Conservation (phyloP, 1,140 invertebrate genomes). For the Lordiphosa collinella region DNA sequence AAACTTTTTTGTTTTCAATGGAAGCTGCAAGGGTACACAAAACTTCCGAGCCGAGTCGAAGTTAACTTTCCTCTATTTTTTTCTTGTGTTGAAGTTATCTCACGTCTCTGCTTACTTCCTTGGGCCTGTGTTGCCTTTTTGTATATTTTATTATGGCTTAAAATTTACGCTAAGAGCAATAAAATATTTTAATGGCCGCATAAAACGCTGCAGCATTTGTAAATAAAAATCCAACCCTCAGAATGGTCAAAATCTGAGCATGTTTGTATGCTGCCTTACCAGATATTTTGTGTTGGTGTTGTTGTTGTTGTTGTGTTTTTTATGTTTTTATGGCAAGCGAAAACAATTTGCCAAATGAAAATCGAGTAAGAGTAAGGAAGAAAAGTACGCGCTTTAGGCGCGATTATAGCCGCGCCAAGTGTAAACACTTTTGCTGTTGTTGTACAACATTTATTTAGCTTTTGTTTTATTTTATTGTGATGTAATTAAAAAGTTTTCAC, state of each 20-base stretch:
- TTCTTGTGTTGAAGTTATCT: too few species aligned
- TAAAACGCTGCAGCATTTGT: conserved; percentile 77
- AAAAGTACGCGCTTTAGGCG: conserved; percentile 14
- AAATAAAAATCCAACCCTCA: conserved; percentile 57
- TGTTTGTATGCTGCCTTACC: conserved; percentile 24
- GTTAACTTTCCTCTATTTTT: too few species aligned
- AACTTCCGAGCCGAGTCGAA: too few species aligned
- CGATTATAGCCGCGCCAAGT: conserved; percentile 36
- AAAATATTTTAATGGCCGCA: conserved; percentile 77
- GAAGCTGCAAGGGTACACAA: too few species aligned
- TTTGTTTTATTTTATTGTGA: conserved; percentile 17
- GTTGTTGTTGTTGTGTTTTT: conserved; percentile 8
- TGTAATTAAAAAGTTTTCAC: conserved; percentile 68
- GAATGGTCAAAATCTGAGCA: conserved; percentile 35
- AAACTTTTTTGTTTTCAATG: too few species aligned
- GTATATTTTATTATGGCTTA: conserved; percentile 71
- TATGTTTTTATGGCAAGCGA: conserved; percentile 43
- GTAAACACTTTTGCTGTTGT: conserved; percentile 16
- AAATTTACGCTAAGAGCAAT: conserved; percentile 74
- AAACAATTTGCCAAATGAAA: conserved; percentile 73
- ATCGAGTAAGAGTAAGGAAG: conserved; percentile 8
- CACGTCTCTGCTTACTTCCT: conserved; percentile 24
- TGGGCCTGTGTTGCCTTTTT: conserved; percentile 18
- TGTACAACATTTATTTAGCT: neutral
- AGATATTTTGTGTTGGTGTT: conserved; percentile 6